Conservation (phyloP, 2,113 vertebrate genomes). For the Anhinga anhinga region DNA sequence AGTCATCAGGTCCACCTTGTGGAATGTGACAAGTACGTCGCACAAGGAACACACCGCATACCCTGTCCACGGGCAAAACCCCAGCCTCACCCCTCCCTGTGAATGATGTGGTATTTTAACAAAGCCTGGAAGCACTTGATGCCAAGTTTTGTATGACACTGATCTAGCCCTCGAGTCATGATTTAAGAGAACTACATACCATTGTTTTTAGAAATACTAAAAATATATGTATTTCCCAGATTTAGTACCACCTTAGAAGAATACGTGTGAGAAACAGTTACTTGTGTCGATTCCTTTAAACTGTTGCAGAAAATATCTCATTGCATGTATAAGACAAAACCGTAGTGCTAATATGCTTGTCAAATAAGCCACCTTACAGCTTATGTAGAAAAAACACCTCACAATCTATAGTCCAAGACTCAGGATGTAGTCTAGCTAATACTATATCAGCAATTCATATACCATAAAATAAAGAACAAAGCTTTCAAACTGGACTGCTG, state of each 20-base stretch:
- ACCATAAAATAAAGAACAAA: background rate
- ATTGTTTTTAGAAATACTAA: background rate
- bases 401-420: background rate
- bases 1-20: background rate
- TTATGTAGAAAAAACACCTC: background rate
- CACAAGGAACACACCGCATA: background rate
- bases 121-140: background rate
- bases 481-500: background rate
- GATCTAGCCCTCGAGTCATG: background rate
- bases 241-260: background rate
- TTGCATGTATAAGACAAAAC: background rate
- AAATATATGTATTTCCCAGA: background rate
- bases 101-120: background rate
- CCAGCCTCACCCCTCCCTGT: background rate
- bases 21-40: background rate
- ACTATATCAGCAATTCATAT: background rate
- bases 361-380: background rate
- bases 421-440: background rate
- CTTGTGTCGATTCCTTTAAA: background rate
- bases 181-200: background rate
- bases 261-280: background rate
- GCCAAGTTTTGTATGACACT: background rate
- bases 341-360: background rate
- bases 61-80: background rate
- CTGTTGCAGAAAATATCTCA: background rate